Evolutionary conservation across 1,140 invertebrate species (phyloP), one percentile per base, ranked within the genome.

Genomic region (Drosophila repletoides): DNA sequence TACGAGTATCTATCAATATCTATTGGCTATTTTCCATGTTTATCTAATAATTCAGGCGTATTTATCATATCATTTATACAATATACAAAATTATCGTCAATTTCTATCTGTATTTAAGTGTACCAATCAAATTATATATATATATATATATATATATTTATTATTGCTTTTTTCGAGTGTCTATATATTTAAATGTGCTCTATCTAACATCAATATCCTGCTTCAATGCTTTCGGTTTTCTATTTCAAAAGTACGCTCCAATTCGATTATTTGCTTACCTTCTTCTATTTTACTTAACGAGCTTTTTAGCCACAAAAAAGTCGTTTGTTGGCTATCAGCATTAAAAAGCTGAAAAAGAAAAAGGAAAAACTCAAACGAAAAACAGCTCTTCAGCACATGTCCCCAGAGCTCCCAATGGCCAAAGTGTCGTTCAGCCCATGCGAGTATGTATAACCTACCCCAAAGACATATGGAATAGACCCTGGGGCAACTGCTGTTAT

Each of bases 231-330:
- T 14, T 29, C 7, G 15, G 14, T 45, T 40, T 38, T 43, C 28
- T 21, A 51, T 28, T 66, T 40, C 33, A 29, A 64, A 56, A 56
- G 17, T 22, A 17, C 15, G 24, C 21, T 59, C 36, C 73, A 36
- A 69, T 69, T 64, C 68, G 77, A 72, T 81, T 83, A 81, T 81
- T 80, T 63, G 65, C 48, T 72, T 69, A 63, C 63, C 55, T 66
- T 79, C 31, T 69, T 79, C 40, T 69, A 60, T 77, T 79, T 36
- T 46, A 63, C 72, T 56, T 81, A 84, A 81, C 79, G 79, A 84
- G 77, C 58, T 70, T 73, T 69, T 45, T 31, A 14, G 45, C 5
- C 14, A 22, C 21, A 26, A 19, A 41, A 33, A 34, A 12, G 19
- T 10, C 48, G 15, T 21, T 34, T 48, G 17, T 45, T 28, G 51